Conservation (phyloP, 2,888 invertebrate genomes). For the Parnassius smintheus region DNA sequence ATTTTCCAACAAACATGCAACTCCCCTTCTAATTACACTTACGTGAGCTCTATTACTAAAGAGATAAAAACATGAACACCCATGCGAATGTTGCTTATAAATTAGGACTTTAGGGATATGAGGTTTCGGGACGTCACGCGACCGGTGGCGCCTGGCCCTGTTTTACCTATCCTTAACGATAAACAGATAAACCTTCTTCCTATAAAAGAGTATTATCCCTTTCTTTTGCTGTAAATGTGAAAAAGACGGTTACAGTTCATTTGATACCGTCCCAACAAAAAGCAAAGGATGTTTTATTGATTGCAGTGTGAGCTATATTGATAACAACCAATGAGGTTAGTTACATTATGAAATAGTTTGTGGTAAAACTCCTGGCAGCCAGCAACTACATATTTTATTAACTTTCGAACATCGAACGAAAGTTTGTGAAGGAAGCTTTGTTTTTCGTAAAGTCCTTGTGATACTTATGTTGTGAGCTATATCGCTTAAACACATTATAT, state of each 20-base stretch:
- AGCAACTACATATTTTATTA: slow-evolving; percentile 36
- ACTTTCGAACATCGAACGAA: slow-evolving; percentile 24
- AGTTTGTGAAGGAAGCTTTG: slow-evolving; percentile 24
- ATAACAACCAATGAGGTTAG: slow-evolving; percentile 39
- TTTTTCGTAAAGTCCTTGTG: slow-evolving; percentile 7
- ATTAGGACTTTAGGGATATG: slow-evolving; percentile 42
- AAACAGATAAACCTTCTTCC: slow-evolving; percentile 60
- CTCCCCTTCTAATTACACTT: slow-evolving; percentile 19
- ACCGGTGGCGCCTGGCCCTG: slow-evolving; percentile 59
- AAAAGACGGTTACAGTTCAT: slow-evolving; percentile 29
- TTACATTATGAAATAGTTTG: slow-evolving; percentile 31
- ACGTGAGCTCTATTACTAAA: slow-evolving; percentile 37
- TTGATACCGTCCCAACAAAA: slow-evolving; percentile 35
- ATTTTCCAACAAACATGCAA: slow-evolving; percentile 44
- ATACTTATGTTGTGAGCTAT: not conserved
- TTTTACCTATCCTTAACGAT: slow-evolving; percentile 58
- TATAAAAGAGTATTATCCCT: slow-evolving; percentile 44
- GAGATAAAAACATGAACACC: slow-evolving; percentile 32
- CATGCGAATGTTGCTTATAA: slow-evolving; percentile 9
- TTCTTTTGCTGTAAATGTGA: slow-evolving; percentile 36
- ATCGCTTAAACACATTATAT: too few species aligned
- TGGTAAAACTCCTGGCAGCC: slow-evolving; percentile 29
- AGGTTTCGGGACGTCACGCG: slow-evolving; percentile 57
- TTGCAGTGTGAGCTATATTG: slow-evolving; percentile 49
- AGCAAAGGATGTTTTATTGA: slow-evolving; percentile 53